phyloP scores from a whole-genome alignment of 2,888 invertebrate species.

The Camptogramma bilineatum region DNA sequence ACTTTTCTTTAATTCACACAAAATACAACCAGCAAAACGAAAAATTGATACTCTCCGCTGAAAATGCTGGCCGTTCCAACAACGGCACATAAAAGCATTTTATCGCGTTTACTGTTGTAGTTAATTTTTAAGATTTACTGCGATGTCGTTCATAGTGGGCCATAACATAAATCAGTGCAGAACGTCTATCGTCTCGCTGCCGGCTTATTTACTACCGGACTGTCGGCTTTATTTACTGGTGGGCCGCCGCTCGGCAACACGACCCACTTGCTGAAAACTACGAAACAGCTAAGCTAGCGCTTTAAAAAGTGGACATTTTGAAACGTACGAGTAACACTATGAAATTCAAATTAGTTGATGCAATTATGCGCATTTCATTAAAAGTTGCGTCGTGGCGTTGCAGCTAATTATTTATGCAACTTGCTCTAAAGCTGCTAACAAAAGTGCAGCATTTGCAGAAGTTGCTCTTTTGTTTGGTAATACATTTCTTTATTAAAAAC shows the following conservation, averaged over 20 bases:
- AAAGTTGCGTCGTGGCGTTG: slow-evolving; percentile 38
- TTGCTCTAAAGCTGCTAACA: slow-evolving; percentile 32
- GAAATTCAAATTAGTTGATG: slow-evolving; percentile 45
- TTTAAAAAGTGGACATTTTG: slow-evolving; percentile 31
- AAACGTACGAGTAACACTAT: slow-evolving; percentile 39
- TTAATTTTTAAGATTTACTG: slow-evolving; percentile 59
- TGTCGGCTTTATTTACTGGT: slow-evolving; percentile 34
- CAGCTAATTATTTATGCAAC: slow-evolving; percentile 46
- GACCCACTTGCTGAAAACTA: slow-evolving; percentile 30
- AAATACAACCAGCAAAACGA: slow-evolving; percentile 8
- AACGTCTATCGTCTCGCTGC: slow-evolving; percentile 56
- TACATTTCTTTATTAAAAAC: neutral
- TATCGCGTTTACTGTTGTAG: slow-evolving; percentile 43
- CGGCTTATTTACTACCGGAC: slow-evolving; percentile 53
- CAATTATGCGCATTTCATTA: slow-evolving; percentile 48
- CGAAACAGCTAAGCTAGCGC: slow-evolving; percentile 12
- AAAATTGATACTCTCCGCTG: slow-evolving; percentile 14
- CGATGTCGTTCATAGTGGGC: slow-evolving; percentile 58
- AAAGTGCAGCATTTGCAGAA: slow-evolving; percentile 35
- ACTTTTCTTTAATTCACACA: neutral
- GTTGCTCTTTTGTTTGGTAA: slow-evolving; percentile 4
- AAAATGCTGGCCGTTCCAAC: slow-evolving; percentile 27
- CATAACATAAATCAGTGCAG: slow-evolving; percentile 62
- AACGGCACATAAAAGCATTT: slow-evolving; percentile 36
- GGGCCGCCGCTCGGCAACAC: slow-evolving; percentile 26